These are phyloP conservation scores for Microcebus griseorufus DNA, from an alignment of 2,113 vertebrate genomes.

Conservation along the genomic window DNA sequence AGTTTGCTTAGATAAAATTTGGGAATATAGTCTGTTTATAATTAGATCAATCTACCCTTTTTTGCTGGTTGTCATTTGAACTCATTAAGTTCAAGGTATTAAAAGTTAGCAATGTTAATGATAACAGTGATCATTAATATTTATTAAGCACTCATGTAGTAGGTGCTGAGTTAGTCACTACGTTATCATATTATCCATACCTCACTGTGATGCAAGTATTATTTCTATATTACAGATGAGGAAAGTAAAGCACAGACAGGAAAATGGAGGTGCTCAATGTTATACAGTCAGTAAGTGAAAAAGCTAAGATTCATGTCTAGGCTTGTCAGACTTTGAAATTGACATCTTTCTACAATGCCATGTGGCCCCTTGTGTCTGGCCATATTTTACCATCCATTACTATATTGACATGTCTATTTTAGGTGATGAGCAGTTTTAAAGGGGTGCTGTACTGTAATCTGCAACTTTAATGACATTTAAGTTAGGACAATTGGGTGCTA, in stretches of 20 bases:
- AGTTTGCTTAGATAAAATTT: not conserved
- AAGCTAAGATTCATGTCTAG: not conserved
- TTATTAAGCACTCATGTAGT: not conserved
- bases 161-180: not conserved
- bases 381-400: not conserved
- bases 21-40: not conserved
- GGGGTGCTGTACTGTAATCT: not conserved
- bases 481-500: slow-evolving; percentile 31
- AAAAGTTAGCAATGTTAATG: not conserved
- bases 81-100: not conserved
- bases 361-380: not conserved
- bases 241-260: not conserved
- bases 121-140: not conserved
- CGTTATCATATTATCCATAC: not conserved
- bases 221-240: not conserved
- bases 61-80: not conserved
- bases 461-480: slow-evolving; percentile 25
- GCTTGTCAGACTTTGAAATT: not conserved
- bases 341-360: not conserved
- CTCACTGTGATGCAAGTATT: not conserved
- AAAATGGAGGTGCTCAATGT: not conserved
- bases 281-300: not conserved
- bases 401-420: not conserved
- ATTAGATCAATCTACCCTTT: not conserved
- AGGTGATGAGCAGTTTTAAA: slow-evolving; percentile 22